phyloP scores from a whole-genome alignment of 2,888 invertebrate genomes.

The Tromatobia lineatoria region DNA sequence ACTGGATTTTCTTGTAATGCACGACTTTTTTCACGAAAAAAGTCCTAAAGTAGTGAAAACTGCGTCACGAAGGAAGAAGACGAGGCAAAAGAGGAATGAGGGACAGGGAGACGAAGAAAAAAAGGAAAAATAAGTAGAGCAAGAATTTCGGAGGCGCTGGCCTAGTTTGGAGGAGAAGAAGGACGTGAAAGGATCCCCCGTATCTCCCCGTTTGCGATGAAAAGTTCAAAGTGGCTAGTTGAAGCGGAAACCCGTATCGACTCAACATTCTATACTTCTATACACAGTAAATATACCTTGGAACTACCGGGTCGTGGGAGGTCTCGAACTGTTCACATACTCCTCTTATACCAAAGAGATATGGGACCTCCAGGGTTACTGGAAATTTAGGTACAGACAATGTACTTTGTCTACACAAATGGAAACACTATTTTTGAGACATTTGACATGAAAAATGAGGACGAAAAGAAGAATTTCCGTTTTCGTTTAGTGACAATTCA shows the following conservation, averaged over 20 bases:
- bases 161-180: slow-evolving; percentile 42
- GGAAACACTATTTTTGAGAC: neutral
- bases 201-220: slow-evolving; percentile 46
- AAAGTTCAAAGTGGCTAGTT: slow-evolving; percentile 61
- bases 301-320: neutral
- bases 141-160: slow-evolving; percentile 28
- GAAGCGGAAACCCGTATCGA: slow-evolving; percentile 57
- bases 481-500: neutral
- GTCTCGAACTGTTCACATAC: slow-evolving; percentile 3
- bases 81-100: neutral
- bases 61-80: neutral
- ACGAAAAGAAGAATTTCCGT: neutral
- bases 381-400: slow-evolving; percentile 11
- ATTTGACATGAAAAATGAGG: neutral
- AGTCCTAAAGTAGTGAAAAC: slow-evolving; percentile 9
- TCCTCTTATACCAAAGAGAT: neutral
- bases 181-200: slow-evolving; percentile 29
- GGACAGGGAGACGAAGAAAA: neutral
- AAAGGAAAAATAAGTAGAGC: slow-evolving; percentile 9
- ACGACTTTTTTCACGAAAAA: neutral
- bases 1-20: slow-evolving; percentile 17
- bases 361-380: slow-evolving; percentile 2
- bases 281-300: slow-evolving; percentile 4
- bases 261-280: neutral
- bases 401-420: neutral